These are phyloP conservation scores for Benthosema pterotum DNA, from an alignment of 2,797 vertebrate genomes.

Conservation along the genomic window DNA sequence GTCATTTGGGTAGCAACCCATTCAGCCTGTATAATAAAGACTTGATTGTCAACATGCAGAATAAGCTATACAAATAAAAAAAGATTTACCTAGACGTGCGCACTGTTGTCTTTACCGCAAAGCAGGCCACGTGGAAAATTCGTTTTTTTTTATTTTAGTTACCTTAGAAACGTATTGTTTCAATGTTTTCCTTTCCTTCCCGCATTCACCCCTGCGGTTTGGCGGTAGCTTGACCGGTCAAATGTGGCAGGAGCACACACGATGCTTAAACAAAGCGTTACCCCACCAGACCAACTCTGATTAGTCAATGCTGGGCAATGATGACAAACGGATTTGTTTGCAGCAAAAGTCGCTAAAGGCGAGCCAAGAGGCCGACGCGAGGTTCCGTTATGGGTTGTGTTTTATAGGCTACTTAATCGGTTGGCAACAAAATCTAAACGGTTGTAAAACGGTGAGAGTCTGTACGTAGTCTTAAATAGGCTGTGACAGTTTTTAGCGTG, in stretches of 20 bases:
- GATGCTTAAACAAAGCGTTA: constrained; percentile 46
- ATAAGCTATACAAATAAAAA: no score
- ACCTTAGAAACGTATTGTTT: constrained; percentile 66
- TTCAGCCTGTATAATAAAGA: no score
- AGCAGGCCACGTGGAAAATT: no score
- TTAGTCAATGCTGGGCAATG: constrained; percentile 7
- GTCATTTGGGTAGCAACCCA: no score
- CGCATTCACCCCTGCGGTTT: constrained; percentile 59
- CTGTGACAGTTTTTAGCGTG: no score
- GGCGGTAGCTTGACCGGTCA: constrained; percentile 68
- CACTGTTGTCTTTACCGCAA: no score
- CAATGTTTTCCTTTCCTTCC: constrained; percentile 43
- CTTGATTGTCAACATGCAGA: background rate
- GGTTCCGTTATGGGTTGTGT: background rate
- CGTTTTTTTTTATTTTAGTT: constrained; percentile 61
- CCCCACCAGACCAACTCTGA: background rate
- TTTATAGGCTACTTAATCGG: constrained; percentile 13
- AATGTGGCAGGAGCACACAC: constrained; percentile 44
- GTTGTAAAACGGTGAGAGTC: constrained; percentile 12
- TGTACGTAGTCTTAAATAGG: background rate
- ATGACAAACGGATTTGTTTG: constrained; percentile 46
- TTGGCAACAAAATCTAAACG: constrained; percentile 31
- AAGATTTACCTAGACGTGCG: no score
- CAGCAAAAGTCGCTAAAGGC: constrained; percentile 21
- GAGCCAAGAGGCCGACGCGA: background rate